A percentile compares a stretch with the other conserved stretches of the same genome.
Evolutionary conservation across 2,797 vertebrate genomes (phyloP).

Genomic region (Acanthopagrus latus): DNA sequence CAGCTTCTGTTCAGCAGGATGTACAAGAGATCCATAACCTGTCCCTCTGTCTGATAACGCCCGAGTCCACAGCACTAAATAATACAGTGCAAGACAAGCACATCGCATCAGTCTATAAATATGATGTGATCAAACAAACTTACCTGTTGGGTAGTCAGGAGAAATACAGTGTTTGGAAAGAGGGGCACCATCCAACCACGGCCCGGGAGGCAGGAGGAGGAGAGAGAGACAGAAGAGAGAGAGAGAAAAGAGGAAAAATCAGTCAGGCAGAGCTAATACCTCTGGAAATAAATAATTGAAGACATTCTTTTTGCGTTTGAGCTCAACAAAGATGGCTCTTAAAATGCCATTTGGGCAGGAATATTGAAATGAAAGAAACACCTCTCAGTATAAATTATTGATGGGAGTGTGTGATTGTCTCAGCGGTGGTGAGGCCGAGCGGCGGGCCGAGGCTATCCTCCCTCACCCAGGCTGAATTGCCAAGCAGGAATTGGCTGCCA

Average conservation of each 20-base stretch:
- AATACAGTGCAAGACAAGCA: constrained; percentile 21
- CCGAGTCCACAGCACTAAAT: constrained; percentile 48
- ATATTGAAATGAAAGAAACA: constrained; percentile 74
- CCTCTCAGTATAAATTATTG: constrained; percentile 67
- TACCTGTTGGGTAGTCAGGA: constrained; percentile 71
- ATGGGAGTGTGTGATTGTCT: constrained; percentile 58
- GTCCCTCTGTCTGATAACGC: constrained; percentile 20
- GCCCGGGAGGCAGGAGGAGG: constrained; percentile 42
- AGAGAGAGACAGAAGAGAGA: not conserved
- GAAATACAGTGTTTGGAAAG: constrained; percentile 43
- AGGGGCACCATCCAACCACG: constrained; percentile 36
- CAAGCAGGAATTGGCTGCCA: constrained; percentile 11
- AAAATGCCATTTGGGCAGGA: constrained; percentile 65
- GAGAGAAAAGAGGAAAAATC: constrained; percentile 7
- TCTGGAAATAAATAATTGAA: constrained; percentile 72
- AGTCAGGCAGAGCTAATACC: constrained; percentile 63
- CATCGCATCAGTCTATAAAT: constrained; percentile 51
- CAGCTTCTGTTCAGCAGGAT: constrained; percentile 32
- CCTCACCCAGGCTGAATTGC: constrained; percentile 12
- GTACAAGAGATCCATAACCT: constrained; percentile 33
- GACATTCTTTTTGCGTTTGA: constrained; percentile 42
- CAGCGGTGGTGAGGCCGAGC: constrained; percentile 9
- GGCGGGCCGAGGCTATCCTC: constrained; percentile 7
- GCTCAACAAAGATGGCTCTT: constrained; percentile 58
- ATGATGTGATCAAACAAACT: constrained; percentile 69